Conservation (phyloP, 2,113 vertebrate genomes). For the Damaliscus lunatus region DNA sequence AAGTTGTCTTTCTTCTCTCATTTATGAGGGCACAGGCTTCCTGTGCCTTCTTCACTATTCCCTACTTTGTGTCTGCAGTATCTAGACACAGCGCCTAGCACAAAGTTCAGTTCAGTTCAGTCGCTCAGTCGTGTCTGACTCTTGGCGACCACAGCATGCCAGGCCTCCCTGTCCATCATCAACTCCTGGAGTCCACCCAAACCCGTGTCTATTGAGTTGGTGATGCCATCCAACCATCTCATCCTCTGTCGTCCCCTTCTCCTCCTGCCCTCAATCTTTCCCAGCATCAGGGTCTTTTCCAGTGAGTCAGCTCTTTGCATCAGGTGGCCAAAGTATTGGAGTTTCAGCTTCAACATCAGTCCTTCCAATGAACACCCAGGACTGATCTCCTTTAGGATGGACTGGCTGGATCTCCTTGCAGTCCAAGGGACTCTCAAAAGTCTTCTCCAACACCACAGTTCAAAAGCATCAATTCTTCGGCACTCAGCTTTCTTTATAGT, state of each 20-base stretch:
- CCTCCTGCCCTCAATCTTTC: neutral
- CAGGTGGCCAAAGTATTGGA: neutral
- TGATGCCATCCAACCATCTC: neutral
- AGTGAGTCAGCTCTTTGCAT: neutral
- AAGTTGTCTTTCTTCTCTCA: neutral
- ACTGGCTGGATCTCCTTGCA: neutral
- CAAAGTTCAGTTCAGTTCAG: neutral
- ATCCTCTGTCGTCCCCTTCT: neutral
- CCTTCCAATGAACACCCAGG: neutral
- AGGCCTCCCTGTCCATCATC: neutral
- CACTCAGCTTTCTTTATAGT: accelerated
- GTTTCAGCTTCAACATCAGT: neutral
- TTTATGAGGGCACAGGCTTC: neutral
- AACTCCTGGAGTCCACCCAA: neutral
- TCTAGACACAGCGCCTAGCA: neutral
- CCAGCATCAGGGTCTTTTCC: neutral
- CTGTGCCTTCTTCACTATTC: neutral
- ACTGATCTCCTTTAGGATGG: neutral
- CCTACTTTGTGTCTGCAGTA: neutral
- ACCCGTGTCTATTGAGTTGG: neutral
- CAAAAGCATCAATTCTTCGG: accelerated
- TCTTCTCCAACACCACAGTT: neutral
- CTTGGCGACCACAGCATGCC: accelerated
- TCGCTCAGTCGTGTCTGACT: neutral
- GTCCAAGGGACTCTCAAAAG: neutral